Evolutionary conservation across 1,140 invertebrate genomes (phyloP), one percentile per base, ranked within the genome.

Genomic region (Zophobas morio): DNA sequence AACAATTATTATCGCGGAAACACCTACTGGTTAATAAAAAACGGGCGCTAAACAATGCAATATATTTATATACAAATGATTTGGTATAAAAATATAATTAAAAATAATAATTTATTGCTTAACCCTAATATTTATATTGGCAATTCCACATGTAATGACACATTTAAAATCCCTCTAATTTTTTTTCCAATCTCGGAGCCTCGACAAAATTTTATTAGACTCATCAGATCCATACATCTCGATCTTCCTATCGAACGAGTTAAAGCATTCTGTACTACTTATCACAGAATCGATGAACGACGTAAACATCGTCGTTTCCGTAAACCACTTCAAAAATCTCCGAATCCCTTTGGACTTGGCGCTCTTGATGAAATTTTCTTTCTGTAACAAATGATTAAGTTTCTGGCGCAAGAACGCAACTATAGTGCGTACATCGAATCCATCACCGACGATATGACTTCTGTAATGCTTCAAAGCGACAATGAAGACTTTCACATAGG

Each of bases 301-400:
- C 53, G 84, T 82, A 84, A 95, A 96, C 93, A 95, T 95, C 8
- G 94, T 92, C 4, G 94, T 95, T 84, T 95, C 93, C 0, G 92
- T 91, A 86, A 96, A 96, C 94, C 94, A 95, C 79, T 95, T 92
- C 4, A 95, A 87, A 84, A 95, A 95, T 73, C 91, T 89, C 77
- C 90, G 89, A 33, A 91, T 89, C 60, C 90, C 90, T 84, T 92
- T 91, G 0, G 91, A 90, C 2, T 89, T 87, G 5, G 40, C 70
- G 47, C 75, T 73, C 40, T 79, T 76, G 32, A 85, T 78, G 53
- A 84, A 84, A 40, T 84, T 83, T 47, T 86, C 84, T 82, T 84
- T 86, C 84, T 87, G 74, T 4, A 84, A 85, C 6, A 75, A 51
- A 71, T 6, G 63, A 6, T 0, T 20, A 60, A 51, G 3, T 2